Conservation (phyloP, 2,888 invertebrate species). For the Troilus luridus region DNA sequence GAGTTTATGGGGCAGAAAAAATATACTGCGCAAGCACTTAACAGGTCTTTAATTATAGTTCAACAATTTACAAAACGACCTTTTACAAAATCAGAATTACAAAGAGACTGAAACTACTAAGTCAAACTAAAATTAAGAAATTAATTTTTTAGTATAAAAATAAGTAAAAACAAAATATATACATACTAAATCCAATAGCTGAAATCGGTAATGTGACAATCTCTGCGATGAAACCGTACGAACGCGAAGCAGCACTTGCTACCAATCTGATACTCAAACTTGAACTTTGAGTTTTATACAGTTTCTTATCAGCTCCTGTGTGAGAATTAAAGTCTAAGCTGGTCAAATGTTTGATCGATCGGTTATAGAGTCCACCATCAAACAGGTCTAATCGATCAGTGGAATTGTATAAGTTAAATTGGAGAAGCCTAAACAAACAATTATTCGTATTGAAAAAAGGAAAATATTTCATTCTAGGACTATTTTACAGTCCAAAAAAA, state of each 20-base stretch:
- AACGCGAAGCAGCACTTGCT: conserved; percentile 94
- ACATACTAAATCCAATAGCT: conserved; percentile 89
- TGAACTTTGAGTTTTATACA: conserved; percentile 82
- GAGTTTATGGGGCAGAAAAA: too few relatives aligned
- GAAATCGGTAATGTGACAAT: conserved; percentile 95
- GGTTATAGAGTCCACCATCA: conserved; percentile 93
- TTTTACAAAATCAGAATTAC: background rate
- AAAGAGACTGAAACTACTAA: background rate
- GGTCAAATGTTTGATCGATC: conserved; percentile 76
- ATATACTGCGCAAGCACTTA: too few relatives aligned
- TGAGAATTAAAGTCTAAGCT: conserved; percentile 68
- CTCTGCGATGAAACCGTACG: conserved; percentile 97
- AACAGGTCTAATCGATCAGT: conserved; percentile 90
- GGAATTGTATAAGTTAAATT: conserved; percentile 93
- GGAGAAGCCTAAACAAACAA: conserved; percentile 77
- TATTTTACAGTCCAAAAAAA: too few relatives aligned
- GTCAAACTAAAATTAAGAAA: background rate
- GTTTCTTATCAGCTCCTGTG: conserved; percentile 77
- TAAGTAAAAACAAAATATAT: background rate
- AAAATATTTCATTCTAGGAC: too few relatives aligned
- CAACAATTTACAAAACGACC: too few relatives aligned
- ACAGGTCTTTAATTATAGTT: too few relatives aligned
- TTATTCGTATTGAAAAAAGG: background rate
- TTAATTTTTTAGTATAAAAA: too few relatives aligned
- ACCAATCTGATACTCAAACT: conserved; percentile 92